Evolutionary conservation across 2,797 vertebrate genomes (phyloP).

Genomic region (Tapera naevia): DNA sequence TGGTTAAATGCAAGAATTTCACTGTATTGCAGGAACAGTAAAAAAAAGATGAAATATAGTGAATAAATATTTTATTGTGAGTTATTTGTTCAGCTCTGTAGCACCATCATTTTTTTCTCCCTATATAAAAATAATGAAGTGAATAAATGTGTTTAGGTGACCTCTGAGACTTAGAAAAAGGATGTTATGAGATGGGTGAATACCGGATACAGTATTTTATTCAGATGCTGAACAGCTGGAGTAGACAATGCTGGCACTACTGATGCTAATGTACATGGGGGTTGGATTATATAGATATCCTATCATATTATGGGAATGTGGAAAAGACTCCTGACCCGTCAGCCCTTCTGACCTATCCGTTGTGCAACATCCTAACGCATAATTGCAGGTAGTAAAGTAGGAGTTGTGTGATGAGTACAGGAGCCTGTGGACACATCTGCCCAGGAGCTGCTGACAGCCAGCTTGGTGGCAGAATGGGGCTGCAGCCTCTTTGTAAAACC

Average conservation of each 20-base stretch:
- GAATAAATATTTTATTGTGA: slow-evolving; percentile 69
- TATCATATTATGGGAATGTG: background rate
- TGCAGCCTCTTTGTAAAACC: background rate
- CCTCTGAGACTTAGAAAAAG: slow-evolving; percentile 61
- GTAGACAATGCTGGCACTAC: slow-evolving; percentile 22
- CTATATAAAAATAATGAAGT: slow-evolving; percentile 71
- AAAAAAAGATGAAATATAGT: slow-evolving; percentile 60
- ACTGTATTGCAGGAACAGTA: slow-evolving; percentile 46
- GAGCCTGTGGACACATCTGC: background rate
- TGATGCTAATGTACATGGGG: background rate
- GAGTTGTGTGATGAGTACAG: background rate
- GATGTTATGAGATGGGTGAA: slow-evolving; percentile 65
- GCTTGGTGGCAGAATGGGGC: background rate
- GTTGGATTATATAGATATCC: background rate
- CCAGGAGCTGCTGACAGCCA: background rate
- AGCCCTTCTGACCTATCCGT: background rate
- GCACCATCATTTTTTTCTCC: slow-evolving; percentile 59
- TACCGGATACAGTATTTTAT: slow-evolving; percentile 50
- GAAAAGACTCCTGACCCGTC: background rate
- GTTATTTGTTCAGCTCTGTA: slow-evolving; percentile 63
- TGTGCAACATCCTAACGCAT: background rate
- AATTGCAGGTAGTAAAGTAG: background rate
- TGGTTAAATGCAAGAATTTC: slow-evolving; percentile 49
- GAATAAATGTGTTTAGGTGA: slow-evolving; percentile 67
- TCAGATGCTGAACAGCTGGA: slow-evolving; percentile 52